A percentile compares a stretch with the other conserved stretches of the same genome.
phyloP scores from a whole-genome alignment of 2,888 invertebrate genomes.

The Mythimna loreyi region DNA sequence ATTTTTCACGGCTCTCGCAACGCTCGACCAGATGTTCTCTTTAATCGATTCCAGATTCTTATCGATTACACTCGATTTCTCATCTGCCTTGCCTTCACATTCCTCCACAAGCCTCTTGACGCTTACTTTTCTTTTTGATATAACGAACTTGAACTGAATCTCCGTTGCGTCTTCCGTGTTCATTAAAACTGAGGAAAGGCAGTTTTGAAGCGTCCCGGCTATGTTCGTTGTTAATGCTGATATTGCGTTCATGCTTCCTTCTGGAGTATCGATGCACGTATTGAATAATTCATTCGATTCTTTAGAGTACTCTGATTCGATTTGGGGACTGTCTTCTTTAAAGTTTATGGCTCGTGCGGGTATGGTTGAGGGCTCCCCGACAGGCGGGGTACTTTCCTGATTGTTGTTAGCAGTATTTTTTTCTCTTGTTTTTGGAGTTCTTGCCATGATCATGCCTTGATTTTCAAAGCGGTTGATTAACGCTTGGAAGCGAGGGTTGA shows the following conservation, averaged over 20 bases:
- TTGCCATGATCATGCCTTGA: constrained; percentile 77
- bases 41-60: constrained; percentile 73
- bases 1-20: constrained; percentile 84
- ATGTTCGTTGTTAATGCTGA: constrained; percentile 82
- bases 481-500: constrained; percentile 87
- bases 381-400: constrained; percentile 81
- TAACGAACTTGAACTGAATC: constrained; percentile 87
- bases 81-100: constrained; percentile 61
- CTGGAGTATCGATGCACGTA: constrained; percentile 80
- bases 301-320: constrained; percentile 77
- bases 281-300: constrained; percentile 84
- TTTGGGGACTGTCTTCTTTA: constrained; percentile 84
- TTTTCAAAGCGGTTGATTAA: constrained; percentile 86
- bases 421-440: constrained; percentile 80
- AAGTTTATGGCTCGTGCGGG: constrained; percentile 87
- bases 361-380: constrained; percentile 77
- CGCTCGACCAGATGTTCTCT: constrained; percentile 87
- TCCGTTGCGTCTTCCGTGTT: constrained; percentile 85
- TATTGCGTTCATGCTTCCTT: constrained; percentile 75
- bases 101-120: constrained; percentile 78
- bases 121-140: constrained; percentile 84
- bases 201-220: constrained; percentile 83
- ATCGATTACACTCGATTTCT: constrained; percentile 70
- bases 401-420: constrained; percentile 56
- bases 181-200: constrained; percentile 80